Base-by-base conservation (phyloP, 2,888 invertebrate species). In the Archaeoteleia sp. region DNA sequence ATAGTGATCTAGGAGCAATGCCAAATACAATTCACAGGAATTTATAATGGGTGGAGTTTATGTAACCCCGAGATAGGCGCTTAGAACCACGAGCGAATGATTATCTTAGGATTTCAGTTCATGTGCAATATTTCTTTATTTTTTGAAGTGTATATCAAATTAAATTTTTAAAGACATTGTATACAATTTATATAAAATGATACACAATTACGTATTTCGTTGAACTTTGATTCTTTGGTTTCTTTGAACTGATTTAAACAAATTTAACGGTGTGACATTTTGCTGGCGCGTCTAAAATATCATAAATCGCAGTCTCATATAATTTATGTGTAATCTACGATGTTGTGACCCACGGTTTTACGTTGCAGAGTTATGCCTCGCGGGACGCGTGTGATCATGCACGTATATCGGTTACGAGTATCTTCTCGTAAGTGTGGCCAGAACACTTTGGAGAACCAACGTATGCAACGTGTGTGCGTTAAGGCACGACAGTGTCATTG, bases 301-400 rank as follows among this genome's bases (percentile, higher is more conserved):
- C 70, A 63, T 76, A 74, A 78, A 77, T 74, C 62, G 72, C 69
- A 43, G 54, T 54, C 60, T 63, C 63, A 57, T 54, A 71, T 74
- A 76, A 80, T 80, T 78, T 78, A 78, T 80, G 29, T 29, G 9
- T 29, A 29, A 29, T 29, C 29, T 8, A 8, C 29, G 1, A 8
- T 8, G 29, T 29, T 29, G 29, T 29, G 29, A 29, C 23, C 42
- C 17, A 8, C 55, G 75, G 72, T 75, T 75, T 74, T 75, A 75
- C 71, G 72, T 75, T 74, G 74, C 74, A 75, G 75, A 75, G 72
- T 75, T 76, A 75, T 74, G 72, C 63, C 20, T 20, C 3, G 70
- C 32, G 17, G 60, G 62, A 60, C 61, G 27, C 30, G 20, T 57
- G 15, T 9, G n/a, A 7, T 7, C 9, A 8, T 9, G 29, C 29